phyloP scores from a whole-genome alignment of 1,140 invertebrate species.

The Neodiprion fabricii region DNA sequence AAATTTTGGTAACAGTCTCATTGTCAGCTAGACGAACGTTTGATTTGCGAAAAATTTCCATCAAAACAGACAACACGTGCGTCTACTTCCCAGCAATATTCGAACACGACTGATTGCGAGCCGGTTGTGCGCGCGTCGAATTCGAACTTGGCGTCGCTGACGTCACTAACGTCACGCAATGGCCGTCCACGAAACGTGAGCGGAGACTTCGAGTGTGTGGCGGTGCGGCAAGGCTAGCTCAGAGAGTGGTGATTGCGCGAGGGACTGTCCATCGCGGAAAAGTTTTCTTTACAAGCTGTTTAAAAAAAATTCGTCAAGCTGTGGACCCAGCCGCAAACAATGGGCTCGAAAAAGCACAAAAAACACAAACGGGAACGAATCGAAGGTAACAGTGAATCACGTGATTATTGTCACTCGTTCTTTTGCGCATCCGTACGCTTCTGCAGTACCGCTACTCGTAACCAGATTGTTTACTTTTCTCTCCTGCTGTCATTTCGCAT shows the following conservation, averaged over 20 bases:
- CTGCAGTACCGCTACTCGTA: not conserved
- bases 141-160: too few species aligned
- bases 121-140: too few species aligned
- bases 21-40: too few species aligned
- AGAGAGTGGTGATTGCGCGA: too few species aligned
- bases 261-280: too few species aligned
- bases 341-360: constrained; percentile 73
- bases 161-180: not conserved
- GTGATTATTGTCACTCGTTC: not conserved
- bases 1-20: too few species aligned
- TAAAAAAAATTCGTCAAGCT: constrained; percentile 20
- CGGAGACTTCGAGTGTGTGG: not conserved
- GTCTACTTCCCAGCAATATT: too few species aligned
- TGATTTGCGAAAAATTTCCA: too few species aligned
- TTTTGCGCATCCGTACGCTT: not conserved
- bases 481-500: too few species aligned
- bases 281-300: not conserved
- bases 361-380: constrained; percentile 74
- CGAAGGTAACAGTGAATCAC: constrained; percentile 62
- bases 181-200: not conserved
- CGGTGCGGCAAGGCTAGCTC: too few species aligned
- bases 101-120: too few species aligned
- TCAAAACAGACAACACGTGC: too few species aligned
- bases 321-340: constrained; percentile 40
- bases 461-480: not conserved